A percentile compares a stretch with the other conserved stretches of the same genome.
Evolutionary conservation across 2,113 vertebrate species (phyloP).

Genomic region (Erinaceus europaeus): DNA sequence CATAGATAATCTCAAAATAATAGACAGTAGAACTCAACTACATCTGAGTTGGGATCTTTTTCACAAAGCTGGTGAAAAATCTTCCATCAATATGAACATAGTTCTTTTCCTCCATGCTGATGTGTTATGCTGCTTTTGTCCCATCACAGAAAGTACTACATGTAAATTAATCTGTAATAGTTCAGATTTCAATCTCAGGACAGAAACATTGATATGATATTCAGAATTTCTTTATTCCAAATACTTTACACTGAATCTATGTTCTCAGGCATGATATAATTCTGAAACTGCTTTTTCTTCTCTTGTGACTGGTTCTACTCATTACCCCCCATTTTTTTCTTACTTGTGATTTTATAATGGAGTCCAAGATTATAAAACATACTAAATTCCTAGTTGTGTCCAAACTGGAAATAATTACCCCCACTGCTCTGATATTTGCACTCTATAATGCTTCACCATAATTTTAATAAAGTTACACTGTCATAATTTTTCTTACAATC

Average conservation of each 20-base stretch:
- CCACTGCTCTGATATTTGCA: neutral
- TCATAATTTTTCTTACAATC: neutral
- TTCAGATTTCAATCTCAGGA: constrained; percentile 9
- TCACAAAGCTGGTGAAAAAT: neutral
- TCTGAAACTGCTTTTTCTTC: neutral
- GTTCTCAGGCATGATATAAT: neutral
- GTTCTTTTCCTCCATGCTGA: neutral
- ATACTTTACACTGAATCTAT: neutral
- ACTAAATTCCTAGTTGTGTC: neutral
- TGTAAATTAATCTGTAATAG: neutral
- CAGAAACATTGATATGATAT: neutral
- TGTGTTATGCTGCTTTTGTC: neutral
- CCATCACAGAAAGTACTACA: neutral
- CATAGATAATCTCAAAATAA: neutral
- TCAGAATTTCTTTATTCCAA: constrained; percentile 1
- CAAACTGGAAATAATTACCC: neutral
- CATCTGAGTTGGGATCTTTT: neutral
- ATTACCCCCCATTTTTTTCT: neutral
- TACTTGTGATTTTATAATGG: no score
- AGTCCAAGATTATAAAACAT: no score
- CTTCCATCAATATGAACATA: neutral
- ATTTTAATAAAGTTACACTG: neutral
- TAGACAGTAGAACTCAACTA: neutral
- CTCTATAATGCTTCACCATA: neutral
- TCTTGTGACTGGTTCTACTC: neutral